Conservation (phyloP, 2,113 vertebrate genomes). For the Nesoenas mayeri region DNA sequence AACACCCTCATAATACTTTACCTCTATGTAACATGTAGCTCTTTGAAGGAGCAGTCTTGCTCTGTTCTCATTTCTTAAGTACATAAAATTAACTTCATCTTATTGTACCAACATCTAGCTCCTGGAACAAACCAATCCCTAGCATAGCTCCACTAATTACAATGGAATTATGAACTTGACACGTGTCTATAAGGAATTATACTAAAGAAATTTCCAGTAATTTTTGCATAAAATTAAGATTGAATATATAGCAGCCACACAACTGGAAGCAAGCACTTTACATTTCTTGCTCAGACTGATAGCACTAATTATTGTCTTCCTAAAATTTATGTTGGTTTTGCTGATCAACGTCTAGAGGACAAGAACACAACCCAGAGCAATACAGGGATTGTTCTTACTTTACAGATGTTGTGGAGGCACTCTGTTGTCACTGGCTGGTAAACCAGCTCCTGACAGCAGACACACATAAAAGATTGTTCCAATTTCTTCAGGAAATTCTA, state of each 20-base stretch:
- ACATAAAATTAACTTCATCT: neutral
- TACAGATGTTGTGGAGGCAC: constrained; percentile 93
- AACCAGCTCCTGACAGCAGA: constrained; percentile 95
- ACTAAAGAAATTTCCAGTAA: neutral
- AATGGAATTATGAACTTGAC: neutral
- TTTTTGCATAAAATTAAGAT: neutral
- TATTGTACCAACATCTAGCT: neutral
- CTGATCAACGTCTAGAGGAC: neutral
- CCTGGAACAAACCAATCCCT: neutral
- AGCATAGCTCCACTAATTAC: neutral
- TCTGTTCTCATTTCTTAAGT: neutral
- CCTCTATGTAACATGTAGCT: neutral
- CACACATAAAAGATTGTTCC: constrained; percentile 95
- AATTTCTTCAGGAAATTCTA: constrained; percentile 93
- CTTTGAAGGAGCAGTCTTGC: neutral
- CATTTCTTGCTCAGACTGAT: neutral
- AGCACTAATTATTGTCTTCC: neutral
- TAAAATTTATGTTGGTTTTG: neutral
- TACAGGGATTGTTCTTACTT: constrained; percentile 75
- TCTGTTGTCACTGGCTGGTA: constrained; percentile 91
- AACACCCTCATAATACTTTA: neutral
- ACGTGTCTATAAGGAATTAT: neutral
- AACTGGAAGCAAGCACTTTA: neutral
- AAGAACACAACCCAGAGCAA: neutral
- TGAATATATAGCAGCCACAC: neutral